phyloP scores from a whole-genome alignment of 2,113 vertebrate species.

The Castor canadensis region DNA sequence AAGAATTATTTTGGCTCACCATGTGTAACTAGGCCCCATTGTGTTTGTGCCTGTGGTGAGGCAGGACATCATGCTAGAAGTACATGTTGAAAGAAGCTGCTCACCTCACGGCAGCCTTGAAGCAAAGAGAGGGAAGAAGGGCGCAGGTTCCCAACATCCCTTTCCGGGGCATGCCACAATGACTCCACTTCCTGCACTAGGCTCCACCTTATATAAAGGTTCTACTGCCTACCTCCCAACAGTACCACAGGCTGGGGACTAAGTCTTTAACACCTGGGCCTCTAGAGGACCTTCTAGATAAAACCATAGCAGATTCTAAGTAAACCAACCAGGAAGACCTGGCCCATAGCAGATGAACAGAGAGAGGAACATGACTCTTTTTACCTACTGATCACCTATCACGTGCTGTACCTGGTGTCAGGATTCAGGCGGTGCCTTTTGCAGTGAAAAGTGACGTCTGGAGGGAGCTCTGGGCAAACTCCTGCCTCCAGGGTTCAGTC shows the following conservation, averaged over 20 bases:
- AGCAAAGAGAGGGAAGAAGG: not conserved
- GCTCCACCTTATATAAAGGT: not conserved
- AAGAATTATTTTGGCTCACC: not conserved
- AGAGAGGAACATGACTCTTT: too few relatives aligned
- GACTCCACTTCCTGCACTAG: not conserved
- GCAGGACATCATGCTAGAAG: not conserved
- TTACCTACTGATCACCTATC: not conserved
- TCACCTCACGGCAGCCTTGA: not conserved
- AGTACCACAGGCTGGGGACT: too few relatives aligned
- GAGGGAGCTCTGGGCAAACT: not conserved
- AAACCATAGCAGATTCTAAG: not conserved
- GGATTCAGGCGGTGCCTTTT: not conserved
- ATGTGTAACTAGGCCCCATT: too few relatives aligned
- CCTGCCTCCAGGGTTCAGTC: not conserved
- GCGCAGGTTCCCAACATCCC: not conserved
- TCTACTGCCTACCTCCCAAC: too few relatives aligned
- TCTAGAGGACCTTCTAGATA: not conserved
- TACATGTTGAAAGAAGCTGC: too few relatives aligned
- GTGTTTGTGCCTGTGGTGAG: not conserved
- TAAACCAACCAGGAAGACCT: not conserved
- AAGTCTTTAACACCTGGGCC: not conserved
- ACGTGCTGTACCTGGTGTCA: fast-evolving
- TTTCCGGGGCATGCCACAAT: not conserved
- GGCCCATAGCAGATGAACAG: not conserved
- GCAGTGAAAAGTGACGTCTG: fast-evolving